Percentiles rank a stretch among this genome's conserved stretches.
Evolutionary conservation across 2,888 invertebrate genomes (phyloP).

Genomic region (Heliconius erato): DNA sequence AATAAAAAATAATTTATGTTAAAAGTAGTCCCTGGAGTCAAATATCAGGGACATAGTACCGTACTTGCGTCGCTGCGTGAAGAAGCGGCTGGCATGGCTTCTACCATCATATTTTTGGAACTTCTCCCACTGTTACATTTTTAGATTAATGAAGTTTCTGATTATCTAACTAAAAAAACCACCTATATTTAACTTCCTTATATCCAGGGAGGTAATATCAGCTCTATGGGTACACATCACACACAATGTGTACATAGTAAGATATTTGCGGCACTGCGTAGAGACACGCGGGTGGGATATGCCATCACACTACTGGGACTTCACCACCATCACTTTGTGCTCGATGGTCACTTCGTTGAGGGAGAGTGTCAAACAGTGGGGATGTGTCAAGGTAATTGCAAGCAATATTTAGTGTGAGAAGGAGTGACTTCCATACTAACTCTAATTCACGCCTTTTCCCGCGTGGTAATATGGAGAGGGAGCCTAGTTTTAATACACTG

Average conservation of each 20-base stretch:
- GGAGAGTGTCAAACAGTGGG: conserved; percentile 60
- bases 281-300: conserved; percentile 64
- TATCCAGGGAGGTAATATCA: conserved; percentile 49
- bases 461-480: no score
- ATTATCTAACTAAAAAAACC: no score
- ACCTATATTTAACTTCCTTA: neutral
- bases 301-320: conserved; percentile 89
- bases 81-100: no score
- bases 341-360: conserved; percentile 87
- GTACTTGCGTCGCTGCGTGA: no score
- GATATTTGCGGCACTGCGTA: conserved; percentile 58
- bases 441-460: no score
- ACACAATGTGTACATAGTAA: conserved; percentile 60
- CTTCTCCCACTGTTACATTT: no score
- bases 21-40: no score
- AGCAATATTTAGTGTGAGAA: neutral
- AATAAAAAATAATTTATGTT: no score
- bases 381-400: conserved; percentile 81
- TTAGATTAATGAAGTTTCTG: no score
- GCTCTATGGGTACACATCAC: conserved; percentile 53
- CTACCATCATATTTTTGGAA: no score
- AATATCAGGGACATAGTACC: no score
- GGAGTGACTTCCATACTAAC: neutral
- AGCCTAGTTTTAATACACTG: no score
- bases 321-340: conserved; percentile 88